phyloP scores from a whole-genome alignment of 2,888 invertebrate species.

The Troides helena region DNA sequence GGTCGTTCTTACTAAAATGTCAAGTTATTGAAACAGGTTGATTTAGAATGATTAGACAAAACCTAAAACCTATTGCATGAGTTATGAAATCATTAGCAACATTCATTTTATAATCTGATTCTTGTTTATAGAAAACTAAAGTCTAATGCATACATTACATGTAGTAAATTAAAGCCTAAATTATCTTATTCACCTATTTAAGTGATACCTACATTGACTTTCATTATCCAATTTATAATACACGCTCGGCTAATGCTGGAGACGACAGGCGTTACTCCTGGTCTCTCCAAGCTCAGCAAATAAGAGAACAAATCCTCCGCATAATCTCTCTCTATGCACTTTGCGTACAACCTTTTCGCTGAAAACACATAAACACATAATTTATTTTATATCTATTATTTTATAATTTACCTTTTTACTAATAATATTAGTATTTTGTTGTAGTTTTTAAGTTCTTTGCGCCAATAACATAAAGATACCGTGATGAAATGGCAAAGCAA shows the following conservation, averaged over 20 bases:
- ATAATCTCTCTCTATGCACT: conserved; percentile 47
- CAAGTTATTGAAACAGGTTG: conserved; percentile 2
- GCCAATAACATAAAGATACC: no score
- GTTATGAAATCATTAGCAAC: neutral
- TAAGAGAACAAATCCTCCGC: conserved; percentile 50
- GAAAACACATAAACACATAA: neutral
- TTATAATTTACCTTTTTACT: neutral
- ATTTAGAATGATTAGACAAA: conserved; percentile 1
- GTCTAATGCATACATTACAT: neutral
- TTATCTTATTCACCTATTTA: neutral
- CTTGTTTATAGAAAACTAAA: neutral
- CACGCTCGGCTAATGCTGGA: conserved; percentile 54
- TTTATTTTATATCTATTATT: no score
- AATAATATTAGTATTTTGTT: no score
- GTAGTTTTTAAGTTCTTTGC: no score
- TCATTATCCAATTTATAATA: conserved; percentile 69
- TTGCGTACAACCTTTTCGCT: conserved; percentile 41
- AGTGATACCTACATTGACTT: conserved; percentile 61
- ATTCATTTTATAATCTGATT: neutral
- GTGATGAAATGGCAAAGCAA: no score
- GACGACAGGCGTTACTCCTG: conserved; percentile 39
- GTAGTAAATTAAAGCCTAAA: no score
- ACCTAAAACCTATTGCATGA: neutral
- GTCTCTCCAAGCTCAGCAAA: conserved; percentile 47
- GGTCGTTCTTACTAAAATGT: conserved; percentile 3